Percentiles rank a stretch among this genome's conserved stretches.
These are phyloP conservation scores for Syrista parreyssii DNA, from an alignment of 2,888 invertebrate genomes.

Conservation along the genomic window DNA sequence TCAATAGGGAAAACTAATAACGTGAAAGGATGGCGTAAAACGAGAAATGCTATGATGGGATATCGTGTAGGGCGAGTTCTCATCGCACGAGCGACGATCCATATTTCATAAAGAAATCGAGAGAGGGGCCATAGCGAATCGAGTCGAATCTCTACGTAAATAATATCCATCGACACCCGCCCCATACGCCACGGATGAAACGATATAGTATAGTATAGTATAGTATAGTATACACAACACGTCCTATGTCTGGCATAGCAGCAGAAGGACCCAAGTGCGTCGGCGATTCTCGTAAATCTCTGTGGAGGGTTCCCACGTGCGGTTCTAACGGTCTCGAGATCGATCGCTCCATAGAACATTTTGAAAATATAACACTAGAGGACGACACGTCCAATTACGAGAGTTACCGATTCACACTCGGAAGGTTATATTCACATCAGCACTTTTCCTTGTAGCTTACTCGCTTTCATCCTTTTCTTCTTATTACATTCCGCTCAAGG, in stretches of 20 bases:
- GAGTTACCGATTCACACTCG: not conserved
- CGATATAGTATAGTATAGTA: not conserved
- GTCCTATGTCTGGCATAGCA: not conserved
- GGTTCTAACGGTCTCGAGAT: not conserved
- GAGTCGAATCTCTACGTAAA: conserved; percentile 27
- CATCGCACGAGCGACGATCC: not conserved
- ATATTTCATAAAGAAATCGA: not conserved
- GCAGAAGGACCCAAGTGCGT: not conserved
- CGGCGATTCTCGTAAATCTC: not conserved
- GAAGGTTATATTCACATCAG: not conserved
- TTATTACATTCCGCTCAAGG: not conserved
- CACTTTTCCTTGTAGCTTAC: not conserved
- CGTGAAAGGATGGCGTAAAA: conserved; percentile 1
- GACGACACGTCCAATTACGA: not conserved
- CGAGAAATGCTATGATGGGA: not conserved
- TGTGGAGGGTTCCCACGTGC: not conserved
- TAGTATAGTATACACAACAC: not conserved
- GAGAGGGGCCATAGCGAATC: not conserved
- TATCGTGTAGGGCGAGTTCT: not conserved
- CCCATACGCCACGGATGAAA: not conserved
- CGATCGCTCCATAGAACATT: not conserved
- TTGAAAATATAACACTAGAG: not conserved
- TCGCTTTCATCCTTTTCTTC: not conserved
- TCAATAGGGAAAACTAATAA: conserved; percentile 39
- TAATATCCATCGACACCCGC: conserved; percentile 25